phyloP scores from a whole-genome alignment of 2,113 vertebrate species.

The Arvicanthis niloticus region DNA sequence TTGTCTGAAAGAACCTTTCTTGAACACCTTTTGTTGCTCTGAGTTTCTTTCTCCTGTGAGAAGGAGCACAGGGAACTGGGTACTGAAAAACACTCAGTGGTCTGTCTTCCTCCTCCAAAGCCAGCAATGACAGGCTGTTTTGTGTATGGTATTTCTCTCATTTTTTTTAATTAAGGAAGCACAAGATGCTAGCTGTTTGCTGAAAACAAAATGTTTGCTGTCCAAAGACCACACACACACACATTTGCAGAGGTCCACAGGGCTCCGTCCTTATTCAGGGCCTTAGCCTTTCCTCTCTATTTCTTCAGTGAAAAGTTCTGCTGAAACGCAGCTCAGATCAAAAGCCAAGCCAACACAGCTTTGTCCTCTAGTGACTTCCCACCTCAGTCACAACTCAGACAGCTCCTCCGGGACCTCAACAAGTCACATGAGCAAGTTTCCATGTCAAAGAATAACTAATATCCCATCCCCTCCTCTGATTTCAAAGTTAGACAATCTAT shows the following conservation, averaged over 20 bases:
- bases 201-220: slow-evolving; percentile 83
- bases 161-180: slow-evolving; percentile 62
- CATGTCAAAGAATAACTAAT: background rate
- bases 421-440: background rate
- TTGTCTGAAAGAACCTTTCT: slow-evolving; percentile 88
- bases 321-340: slow-evolving; percentile 60
- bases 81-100: slow-evolving; percentile 82
- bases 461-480: background rate
- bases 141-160: slow-evolving; percentile 35
- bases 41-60: slow-evolving; percentile 87
- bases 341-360: background rate
- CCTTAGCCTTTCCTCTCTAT: slow-evolving; percentile 37
- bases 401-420: background rate
- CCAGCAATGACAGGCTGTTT: slow-evolving; percentile 81
- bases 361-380: background rate
- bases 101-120: slow-evolving; percentile 82
- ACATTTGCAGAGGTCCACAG: background rate
- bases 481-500: background rate
- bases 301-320: background rate
- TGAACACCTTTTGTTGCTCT: slow-evolving; percentile 85
- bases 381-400: background rate
- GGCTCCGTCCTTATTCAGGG: slow-evolving; percentile 45
- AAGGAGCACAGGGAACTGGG: slow-evolving; percentile 82
- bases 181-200: slow-evolving; percentile 82
- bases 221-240: slow-evolving; percentile 77